Evolutionary conservation across 2,113 vertebrate species (phyloP).

Genomic region (Odontophorus gujanensis): DNA sequence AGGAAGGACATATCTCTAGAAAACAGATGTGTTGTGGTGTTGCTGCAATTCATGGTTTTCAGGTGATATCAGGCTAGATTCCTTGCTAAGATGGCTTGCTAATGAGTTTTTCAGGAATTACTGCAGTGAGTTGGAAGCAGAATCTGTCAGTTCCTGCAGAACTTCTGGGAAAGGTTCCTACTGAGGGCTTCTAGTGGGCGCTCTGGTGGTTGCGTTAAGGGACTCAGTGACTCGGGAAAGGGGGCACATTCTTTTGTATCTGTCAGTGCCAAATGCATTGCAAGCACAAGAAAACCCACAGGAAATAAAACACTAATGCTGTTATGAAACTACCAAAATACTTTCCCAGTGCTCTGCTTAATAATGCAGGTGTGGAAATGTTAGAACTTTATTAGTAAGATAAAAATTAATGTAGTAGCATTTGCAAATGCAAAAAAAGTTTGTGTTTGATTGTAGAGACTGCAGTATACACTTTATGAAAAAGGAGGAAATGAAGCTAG

Average conservation of each 20-base stretch:
- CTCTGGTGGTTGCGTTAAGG: neutral
- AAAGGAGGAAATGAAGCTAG: neutral
- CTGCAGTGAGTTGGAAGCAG: neutral
- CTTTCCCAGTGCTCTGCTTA: neutral
- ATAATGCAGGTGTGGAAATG: neutral
- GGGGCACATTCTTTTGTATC: neutral
- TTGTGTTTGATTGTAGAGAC: neutral
- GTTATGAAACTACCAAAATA: neutral
- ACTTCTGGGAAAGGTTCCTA: neutral
- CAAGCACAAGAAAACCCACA: neutral
- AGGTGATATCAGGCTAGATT: neutral
- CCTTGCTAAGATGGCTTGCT: too few species aligned
- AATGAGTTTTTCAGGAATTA: neutral
- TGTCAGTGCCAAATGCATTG: neutral
- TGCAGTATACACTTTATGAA: neutral
- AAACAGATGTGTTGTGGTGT: neutral
- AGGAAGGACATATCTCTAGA: neutral
- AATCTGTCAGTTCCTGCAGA: neutral
- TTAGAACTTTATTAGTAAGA: neutral
- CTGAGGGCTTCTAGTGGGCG: neutral
- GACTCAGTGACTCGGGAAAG: neutral
- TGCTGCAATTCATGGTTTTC: neutral
- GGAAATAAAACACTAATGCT: neutral
- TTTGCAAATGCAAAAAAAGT: neutral
- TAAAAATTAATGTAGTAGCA: neutral